A percentile compares a stretch with the other conserved stretches of the same genome.
phyloP scores from a whole-genome alignment of 2,797 vertebrate species.

The Gambelia wislizenii region DNA sequence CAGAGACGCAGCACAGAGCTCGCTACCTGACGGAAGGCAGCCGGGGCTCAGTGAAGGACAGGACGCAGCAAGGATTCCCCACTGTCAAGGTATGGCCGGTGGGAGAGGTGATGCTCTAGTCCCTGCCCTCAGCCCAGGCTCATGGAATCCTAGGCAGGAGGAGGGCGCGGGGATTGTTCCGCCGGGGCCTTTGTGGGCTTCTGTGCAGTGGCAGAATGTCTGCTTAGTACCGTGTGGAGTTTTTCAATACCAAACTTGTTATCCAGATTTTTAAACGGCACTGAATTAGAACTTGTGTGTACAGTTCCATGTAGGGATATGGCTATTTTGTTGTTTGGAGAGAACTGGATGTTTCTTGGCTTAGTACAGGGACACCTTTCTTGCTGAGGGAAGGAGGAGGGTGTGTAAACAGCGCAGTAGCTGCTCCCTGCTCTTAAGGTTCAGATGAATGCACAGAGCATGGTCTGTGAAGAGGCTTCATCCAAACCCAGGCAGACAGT shows the following conservation, averaged over 20 bases:
- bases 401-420: constrained; percentile 25
- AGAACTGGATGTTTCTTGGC: constrained; percentile 24
- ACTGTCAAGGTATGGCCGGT: constrained; percentile 89
- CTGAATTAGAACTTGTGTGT: not conserved
- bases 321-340: constrained; percentile 16
- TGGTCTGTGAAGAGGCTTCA: not conserved
- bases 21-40: constrained; percentile 98
- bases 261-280: not conserved
- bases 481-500: not conserved
- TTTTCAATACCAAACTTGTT: not conserved
- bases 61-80: constrained; percentile 96
- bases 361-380: constrained; percentile 20
- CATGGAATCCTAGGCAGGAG: not conserved
- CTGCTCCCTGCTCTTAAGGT: not conserved
- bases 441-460: constrained; percentile 18
- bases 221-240: not conserved
- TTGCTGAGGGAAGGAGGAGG: constrained; percentile 9
- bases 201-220: not conserved
- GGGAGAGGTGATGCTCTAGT: not conserved
- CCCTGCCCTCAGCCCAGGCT: not conserved
- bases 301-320: not conserved
- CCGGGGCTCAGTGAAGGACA: constrained; percentile 96
- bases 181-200: not conserved
- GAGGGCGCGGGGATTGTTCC: not conserved
- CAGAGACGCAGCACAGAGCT: constrained; percentile 96